Evolutionary conservation across 2,888 invertebrate species (phyloP), one percentile per base, ranked within the genome.

Genomic region (Trichogramma dendrolimi): DNA sequence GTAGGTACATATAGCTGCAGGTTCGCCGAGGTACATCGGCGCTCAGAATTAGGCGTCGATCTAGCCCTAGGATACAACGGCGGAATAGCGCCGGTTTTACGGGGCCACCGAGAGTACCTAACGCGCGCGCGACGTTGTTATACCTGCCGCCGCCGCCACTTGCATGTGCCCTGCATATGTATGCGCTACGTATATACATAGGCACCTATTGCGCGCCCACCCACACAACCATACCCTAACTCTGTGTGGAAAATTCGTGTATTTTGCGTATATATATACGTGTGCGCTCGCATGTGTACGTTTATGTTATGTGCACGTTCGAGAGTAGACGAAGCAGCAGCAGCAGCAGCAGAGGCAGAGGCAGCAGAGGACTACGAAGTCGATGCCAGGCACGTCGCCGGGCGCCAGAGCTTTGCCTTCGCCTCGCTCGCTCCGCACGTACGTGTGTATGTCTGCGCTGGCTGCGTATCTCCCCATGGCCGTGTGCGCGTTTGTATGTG

Each of bases 341-440:
- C 27, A 27, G 27, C 1, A 2, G 46, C 50, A 60, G 48, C 14
- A 6, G 41, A 58, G 58, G 5, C 49, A 40, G 54, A 27, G 46
- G 49, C 50, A 55, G 54, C 58, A 60, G 62, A 59, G 61, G 63
- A 64, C 64, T 61, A 61, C 63, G 65, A 64, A 72, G 72, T 72
- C 74, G 75, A 75, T 75, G 75, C 77, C 72, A 72, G 69, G 77
- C 75, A 76, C 75, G 77, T 75, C 74, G 76, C 75, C 74, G 76
- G 75, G 71, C 75, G 71, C 72, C 68, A 69, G 56, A 41, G 44
- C 61, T 47, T 58, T 55, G 60, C 49, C 11, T 46, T 41, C 58
- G 39, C 41, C 11, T 11, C 52, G 27, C 11, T n/a, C 47, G 10
- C 46, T 58, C 54, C 60, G 52, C 61, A 54, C 56, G 66, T 62